These are phyloP conservation scores for Heterodera filipjevi DNA, from an alignment of 2,888 invertebrate species.

Conservation along the genomic window DNA sequence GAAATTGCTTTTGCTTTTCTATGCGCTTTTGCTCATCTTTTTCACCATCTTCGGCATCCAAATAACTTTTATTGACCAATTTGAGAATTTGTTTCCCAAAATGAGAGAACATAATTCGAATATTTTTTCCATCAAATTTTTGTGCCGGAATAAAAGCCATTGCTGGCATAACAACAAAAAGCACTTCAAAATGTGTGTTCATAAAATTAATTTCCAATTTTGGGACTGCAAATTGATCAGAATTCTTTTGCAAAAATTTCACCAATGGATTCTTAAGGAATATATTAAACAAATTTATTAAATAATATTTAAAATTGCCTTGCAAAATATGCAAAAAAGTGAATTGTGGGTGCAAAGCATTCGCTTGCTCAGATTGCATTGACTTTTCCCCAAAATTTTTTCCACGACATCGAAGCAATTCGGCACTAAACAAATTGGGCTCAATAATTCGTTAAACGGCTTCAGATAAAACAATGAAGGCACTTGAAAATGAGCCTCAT, in stretches of 20 bases:
- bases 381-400: not conserved
- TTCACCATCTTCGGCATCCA: not conserved
- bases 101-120: not conserved
- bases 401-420: not conserved
- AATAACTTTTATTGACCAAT: not conserved
- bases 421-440: not conserved
- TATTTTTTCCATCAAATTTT: not conserved
- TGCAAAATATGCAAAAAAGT: not conserved
- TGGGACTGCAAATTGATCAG: not conserved
- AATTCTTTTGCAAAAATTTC: not conserved
- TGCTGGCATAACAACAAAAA: not conserved
- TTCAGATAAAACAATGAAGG: not conserved
- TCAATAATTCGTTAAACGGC: not conserved
- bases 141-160: not conserved
- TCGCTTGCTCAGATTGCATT: not conserved
- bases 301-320: not conserved
- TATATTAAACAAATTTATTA: not conserved
- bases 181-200: not conserved
- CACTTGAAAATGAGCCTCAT: not conserved
- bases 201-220: not conserved
- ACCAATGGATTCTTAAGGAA: not conserved
- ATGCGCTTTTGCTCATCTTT: not conserved
- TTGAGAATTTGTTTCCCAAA: not conserved
- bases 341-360: not conserved
- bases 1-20: not conserved